Percentiles rank a stretch among this genome's conserved stretches.
phyloP scores from a whole-genome alignment of 2,888 invertebrate genomes.

The Molorchus minor region DNA sequence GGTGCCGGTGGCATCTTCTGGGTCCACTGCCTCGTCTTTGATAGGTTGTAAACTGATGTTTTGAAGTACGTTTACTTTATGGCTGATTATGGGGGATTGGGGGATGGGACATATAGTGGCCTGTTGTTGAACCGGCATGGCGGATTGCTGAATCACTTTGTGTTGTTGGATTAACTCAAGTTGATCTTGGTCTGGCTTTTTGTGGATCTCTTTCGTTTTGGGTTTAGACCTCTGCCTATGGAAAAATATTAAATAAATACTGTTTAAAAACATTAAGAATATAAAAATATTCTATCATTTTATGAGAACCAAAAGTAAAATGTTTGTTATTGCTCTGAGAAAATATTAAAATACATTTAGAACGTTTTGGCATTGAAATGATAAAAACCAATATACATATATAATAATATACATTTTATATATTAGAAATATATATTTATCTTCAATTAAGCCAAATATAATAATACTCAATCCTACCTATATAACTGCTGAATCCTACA shows the following conservation, averaged over 20 bases:
- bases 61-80: conserved; percentile 59
- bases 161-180: conserved; percentile 37
- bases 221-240: conserved; percentile 47
- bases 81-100: conserved; percentile 31
- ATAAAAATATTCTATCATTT: too few relatives aligned
- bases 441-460: too few relatives aligned
- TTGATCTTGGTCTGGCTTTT: conserved; percentile 47
- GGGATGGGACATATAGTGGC: conserved; percentile 24
- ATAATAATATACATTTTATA: too few relatives aligned
- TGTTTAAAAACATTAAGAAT: too few relatives aligned
- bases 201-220: conserved; percentile 44
- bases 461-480: too few relatives aligned
- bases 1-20: conserved; percentile 12
- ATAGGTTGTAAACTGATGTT: conserved; percentile 53
- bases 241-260: too few relatives aligned
- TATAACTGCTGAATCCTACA: conserved; percentile 61
- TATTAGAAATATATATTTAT: too few relatives aligned
- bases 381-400: too few relatives aligned
- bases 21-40: conserved; percentile 34
- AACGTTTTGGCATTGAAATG: too few relatives aligned
- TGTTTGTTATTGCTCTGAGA: too few relatives aligned
- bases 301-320: too few relatives aligned
- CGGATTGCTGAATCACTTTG: conserved; percentile 39
- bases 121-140: conserved; percentile 30
- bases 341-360: too few relatives aligned